Conservation (phyloP, 37 sponge, comb jelly and placozoan genomes). For the Aplysina aerophoba region DNA sequence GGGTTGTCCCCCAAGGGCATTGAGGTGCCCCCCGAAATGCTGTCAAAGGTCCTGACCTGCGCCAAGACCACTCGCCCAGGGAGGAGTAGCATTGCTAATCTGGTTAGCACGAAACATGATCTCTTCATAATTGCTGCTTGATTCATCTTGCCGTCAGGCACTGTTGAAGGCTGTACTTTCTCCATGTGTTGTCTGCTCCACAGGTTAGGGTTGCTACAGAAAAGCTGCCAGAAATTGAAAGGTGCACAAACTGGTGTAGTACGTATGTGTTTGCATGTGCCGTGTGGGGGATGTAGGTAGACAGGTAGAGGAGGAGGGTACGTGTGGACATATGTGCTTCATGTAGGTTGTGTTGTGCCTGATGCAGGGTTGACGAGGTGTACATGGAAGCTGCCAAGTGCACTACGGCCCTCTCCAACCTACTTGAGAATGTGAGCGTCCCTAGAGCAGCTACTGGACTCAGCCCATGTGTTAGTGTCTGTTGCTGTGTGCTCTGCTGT, state of each 20-base stretch:
- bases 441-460: background rate
- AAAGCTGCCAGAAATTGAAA: background rate
- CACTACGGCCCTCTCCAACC: background rate
- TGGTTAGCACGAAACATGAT: constrained; percentile 34
- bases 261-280: background rate
- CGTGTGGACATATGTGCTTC: too few species aligned
- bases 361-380: background rate
- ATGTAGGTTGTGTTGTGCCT: background rate
- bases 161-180: background rate
- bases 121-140: background rate
- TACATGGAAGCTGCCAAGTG: constrained; percentile 17
- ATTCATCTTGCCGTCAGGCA: background rate
- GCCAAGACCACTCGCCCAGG: constrained; percentile 39
- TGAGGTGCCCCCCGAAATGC: constrained; percentile 50
- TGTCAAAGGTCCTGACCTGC: constrained; percentile 3
- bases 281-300: too few species aligned
- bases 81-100: constrained; percentile 25
- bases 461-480: too few species aligned
- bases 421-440: background rate
- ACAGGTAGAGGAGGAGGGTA: too few species aligned
- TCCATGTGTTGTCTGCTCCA: background rate
- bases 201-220: background rate
- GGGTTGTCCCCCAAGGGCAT: constrained; percentile 51
- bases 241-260: background rate
- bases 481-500: background rate